Evolutionary conservation across 1,140 invertebrate species (phyloP), one percentile per base, ranked within the genome.

Genomic region (Pogonomyrmex californicus): DNA sequence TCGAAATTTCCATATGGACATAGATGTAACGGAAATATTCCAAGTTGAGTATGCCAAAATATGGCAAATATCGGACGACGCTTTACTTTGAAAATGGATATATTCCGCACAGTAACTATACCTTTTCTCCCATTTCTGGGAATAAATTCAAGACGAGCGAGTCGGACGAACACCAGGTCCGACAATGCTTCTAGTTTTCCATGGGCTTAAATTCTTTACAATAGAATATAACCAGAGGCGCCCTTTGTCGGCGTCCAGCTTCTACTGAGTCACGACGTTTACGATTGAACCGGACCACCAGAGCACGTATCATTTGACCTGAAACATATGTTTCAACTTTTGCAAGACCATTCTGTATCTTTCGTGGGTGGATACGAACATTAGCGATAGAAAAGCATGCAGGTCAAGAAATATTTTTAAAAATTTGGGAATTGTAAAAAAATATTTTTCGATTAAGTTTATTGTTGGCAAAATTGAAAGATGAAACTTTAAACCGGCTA

Each of bases 221-320:
- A 94, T 93, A 86, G 88, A 88, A 91, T 90, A 91, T 90, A 91
- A 86, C 71, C 76, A 60, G 81, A 79, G 86, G 85, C 86, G 91
- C 81, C 85, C 94, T 94, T 94, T 94, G 94, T 94, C 94, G 94
- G 93, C 93, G 81, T 87, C 86, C 82, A 65, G 23, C 76, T 78
- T 71, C 85, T 76, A 76, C 68, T 82, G 77, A 89, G 90, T 89
- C 86, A 87, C 87, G 70, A 65, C 79, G 86, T 88, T 89, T 86
- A 88, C 87, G 83, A 87, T 86, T 82, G 68, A 73, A 30, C 44
- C 65, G 89, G 93, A 94, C 93, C 93, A 94, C 93, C 93, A 93
- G 23, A 23, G 92, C 93, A 94, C 93, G 93, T 93, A 92, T 73
- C 85, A 70, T 82, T 79, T 54, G 85, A 89, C 87, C 82, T 73